Percentiles rank a stretch among this genome's conserved stretches.
Evolutionary conservation across 2,888 invertebrate genomes (phyloP).

Genomic region (Pristionchus exspectatus): DNA sequence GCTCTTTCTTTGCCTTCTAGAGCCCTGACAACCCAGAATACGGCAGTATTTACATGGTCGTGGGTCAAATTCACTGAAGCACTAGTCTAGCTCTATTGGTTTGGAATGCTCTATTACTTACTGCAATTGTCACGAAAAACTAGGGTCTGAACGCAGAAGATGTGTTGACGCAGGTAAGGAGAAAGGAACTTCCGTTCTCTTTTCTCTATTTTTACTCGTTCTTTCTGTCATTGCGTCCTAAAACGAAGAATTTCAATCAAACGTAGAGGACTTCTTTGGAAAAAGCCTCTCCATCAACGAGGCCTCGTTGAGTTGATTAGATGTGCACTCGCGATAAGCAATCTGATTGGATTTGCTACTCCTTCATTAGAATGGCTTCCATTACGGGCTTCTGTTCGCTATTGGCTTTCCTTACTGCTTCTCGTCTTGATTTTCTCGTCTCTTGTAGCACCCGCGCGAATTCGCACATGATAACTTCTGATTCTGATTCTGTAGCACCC

Average conservation of each 20-base stretch:
- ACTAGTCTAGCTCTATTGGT: too few relatives aligned
- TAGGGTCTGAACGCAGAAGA: background rate
- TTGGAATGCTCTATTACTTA: too few relatives aligned
- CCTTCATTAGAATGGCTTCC: background rate
- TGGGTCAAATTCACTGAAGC: background rate
- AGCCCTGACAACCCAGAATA: background rate
- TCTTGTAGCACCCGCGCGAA: background rate
- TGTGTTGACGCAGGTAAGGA: background rate
- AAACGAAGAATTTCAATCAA: too few relatives aligned
- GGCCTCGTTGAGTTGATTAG: too few relatives aligned
- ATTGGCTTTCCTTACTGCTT: background rate
- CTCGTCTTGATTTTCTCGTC: background rate
- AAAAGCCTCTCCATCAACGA: too few relatives aligned
- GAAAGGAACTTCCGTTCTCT: background rate
- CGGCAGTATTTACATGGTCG: background rate
- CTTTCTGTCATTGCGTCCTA: background rate
- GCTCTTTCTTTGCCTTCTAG: background rate
- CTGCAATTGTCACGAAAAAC: too few relatives aligned
- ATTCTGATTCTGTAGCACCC: background rate
- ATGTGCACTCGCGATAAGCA: background rate
- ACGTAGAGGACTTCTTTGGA: too few relatives aligned
- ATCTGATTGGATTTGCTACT: constrained; percentile 5
- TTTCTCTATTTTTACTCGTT: background rate
- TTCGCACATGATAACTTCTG: too few relatives aligned
- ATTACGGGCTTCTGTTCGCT: background rate